Evolutionary conservation across 2,797 vertebrate genomes (phyloP).

Genomic region (Echiichthys vipera): DNA sequence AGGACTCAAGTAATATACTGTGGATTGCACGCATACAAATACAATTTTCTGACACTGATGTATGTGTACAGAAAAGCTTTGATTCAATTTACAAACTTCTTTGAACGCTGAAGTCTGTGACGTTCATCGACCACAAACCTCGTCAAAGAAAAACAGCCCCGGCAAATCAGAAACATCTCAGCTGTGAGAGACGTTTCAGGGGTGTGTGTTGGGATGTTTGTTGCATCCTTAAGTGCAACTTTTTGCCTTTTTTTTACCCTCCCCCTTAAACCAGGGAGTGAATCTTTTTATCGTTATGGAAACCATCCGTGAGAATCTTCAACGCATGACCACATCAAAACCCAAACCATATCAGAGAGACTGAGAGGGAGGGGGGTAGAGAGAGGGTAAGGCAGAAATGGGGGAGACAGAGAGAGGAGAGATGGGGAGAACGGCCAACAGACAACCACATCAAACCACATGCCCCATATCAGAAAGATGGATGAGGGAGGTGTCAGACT

Average conservation of each 20-base stretch:
- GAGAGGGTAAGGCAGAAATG: slow-evolving; percentile 26
- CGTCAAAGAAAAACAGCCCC: slow-evolving; percentile 64
- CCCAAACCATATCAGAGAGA: slow-evolving; percentile 77
- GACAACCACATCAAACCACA: slow-evolving; percentile 75
- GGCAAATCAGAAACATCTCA: slow-evolving; percentile 74
- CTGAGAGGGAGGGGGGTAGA: slow-evolving; percentile 25
- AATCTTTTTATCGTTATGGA: slow-evolving; percentile 79
- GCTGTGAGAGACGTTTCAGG: slow-evolving; percentile 43
- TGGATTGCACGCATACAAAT: slow-evolving; percentile 29
- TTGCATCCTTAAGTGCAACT: slow-evolving; percentile 46
- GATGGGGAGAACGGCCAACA: slow-evolving; percentile 43
- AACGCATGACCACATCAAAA: slow-evolving; percentile 76
- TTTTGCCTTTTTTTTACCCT: slow-evolving; percentile 8
- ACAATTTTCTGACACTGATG: slow-evolving; percentile 55
- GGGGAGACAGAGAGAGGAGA: slow-evolving; percentile 20
- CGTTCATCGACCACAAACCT: slow-evolving; percentile 61
- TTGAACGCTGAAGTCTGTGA: slow-evolving; percentile 66
- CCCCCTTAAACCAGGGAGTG: slow-evolving; percentile 34
- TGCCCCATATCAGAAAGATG: slow-evolving; percentile 72
- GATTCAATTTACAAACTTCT: slow-evolving; percentile 67
- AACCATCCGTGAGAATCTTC: slow-evolving; percentile 78
- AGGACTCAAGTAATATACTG: slow-evolving; percentile 12
- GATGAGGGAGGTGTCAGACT: slow-evolving; percentile 63
- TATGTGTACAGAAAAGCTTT: slow-evolving; percentile 58
- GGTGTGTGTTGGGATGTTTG: slow-evolving; percentile 24